A percentile compares a stretch with the other conserved stretches of the same genome.
These are phyloP conservation scores for Ichneumoninae sp. DNA, from an alignment of 2,888 invertebrate species.

Conservation along the genomic window DNA sequence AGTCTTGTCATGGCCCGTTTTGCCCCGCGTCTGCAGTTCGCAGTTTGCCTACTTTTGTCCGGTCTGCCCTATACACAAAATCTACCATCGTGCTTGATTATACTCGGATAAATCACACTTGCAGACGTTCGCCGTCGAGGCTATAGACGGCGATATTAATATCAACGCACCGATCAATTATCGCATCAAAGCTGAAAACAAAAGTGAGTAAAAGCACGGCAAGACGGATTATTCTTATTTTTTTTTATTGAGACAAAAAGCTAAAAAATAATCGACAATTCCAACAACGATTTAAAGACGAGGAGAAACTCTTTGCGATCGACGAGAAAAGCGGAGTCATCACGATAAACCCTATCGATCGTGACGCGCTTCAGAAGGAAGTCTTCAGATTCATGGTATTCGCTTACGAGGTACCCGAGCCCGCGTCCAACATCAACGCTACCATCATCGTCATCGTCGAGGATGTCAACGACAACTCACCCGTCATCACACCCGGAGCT, in stretches of 20 bases:
- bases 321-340: constrained; percentile 75
- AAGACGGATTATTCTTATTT: background rate
- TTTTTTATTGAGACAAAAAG: background rate
- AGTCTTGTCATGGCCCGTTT: no score
- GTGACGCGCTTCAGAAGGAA: constrained; percentile 77
- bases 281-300: constrained; percentile 73
- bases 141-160: constrained; percentile 88
- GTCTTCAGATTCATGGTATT: constrained; percentile 76
- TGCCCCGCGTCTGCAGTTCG: no score
- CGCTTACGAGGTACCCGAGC: constrained; percentile 80
- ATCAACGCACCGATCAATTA: constrained; percentile 86
- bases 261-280: background rate
- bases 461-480: constrained; percentile 89
- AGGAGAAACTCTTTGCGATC: constrained; percentile 80
- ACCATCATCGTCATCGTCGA: constrained; percentile 82
- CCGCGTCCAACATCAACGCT: constrained; percentile 66
- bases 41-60: no score
- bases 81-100: background rate
- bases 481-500: constrained; percentile 83
- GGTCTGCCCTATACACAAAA: background rate
- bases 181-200: constrained; percentile 75
- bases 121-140: constrained; percentile 84
- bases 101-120: constrained; percentile 10
- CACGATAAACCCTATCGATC: constrained; percentile 79
- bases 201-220: background rate